Evolutionary conservation across 2,888 invertebrate species (phyloP).

Genomic region (Campoplex nolae): DNA sequence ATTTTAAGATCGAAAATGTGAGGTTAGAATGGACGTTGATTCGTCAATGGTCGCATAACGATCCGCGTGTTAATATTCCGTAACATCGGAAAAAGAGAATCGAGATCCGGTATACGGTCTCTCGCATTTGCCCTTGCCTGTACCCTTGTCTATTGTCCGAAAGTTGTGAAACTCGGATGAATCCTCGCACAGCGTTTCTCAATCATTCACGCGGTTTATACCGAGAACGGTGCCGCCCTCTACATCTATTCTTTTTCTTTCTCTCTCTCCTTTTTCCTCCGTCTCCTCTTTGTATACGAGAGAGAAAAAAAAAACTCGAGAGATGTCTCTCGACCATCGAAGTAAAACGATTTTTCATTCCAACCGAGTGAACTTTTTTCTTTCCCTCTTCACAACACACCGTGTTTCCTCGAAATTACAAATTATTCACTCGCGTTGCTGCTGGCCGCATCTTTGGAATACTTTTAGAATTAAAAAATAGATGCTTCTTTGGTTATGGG

Average conservation of each 20-base stretch:
- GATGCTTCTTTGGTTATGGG: background rate
- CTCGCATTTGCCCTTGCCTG: conserved; percentile 15
- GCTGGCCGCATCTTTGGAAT: background rate
- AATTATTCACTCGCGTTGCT: background rate
- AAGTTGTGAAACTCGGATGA: conserved; percentile 45
- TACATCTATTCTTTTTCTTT: background rate
- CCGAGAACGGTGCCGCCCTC: conserved; percentile 27
- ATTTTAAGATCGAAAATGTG: background rate
- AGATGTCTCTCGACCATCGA: background rate
- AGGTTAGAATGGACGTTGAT: background rate
- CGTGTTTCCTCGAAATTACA: conserved; percentile 7
- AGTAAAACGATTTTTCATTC: conserved; percentile 13
- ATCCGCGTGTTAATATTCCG: conserved; percentile 29
- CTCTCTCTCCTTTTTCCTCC: background rate
- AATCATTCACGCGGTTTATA: conserved; percentile 52
- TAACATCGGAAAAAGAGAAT: conserved; percentile 14
- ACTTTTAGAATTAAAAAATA: background rate
- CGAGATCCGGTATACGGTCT: background rate
- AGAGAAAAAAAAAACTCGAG: conserved; percentile 33
- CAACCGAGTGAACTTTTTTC: background rate
- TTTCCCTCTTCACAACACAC: background rate
- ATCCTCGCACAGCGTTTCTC: conserved; percentile 41
- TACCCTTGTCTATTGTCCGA: conserved; percentile 53
- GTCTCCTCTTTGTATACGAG: conserved; percentile 13
- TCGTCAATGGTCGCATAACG: background rate